Evolutionary conservation across 2,888 invertebrate species (phyloP), one percentile per base, ranked within the genome.

Genomic region (Coelopa pilipes): DNA sequence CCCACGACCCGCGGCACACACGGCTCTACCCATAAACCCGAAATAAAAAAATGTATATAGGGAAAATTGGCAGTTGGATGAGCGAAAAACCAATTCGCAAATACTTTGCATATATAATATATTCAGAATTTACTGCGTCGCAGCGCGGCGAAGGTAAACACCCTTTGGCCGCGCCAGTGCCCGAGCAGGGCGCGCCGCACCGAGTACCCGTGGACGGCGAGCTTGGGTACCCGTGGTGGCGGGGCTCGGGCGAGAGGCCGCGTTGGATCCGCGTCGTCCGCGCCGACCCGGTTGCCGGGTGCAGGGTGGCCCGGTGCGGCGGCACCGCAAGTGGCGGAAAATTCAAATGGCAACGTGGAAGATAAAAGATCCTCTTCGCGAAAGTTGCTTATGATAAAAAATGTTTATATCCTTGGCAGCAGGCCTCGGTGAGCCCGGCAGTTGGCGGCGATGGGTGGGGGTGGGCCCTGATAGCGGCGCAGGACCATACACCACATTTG

Each of bases 21-120:
- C 70, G 57, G 66, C 73, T 45, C 70, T 63, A 73, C 72, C 73
- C 67, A 72, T 74, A 70, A 60, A 73, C 76, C 68, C 57, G 50
- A 34, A 74, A 76, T 66, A 72, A 74, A 76, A 72, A 75, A 74
- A 76, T 75, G 75, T 75, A 72, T 75, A 76, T 75, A 79, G 78
- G 81, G 78, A 82, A 82, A 84, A 84, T 82, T 82, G 81, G 85
- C 82, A 84, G 81, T 81, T 83, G 82, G 82, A 82, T 83, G 84
- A 84, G 84, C 82, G 82, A 84, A 82, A 87, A 87, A 84, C 84
- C 86, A 87, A 87, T 87, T 87, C 87, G 85, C 85, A 86, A 86
- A 86, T 86, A 85, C 85, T 86, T 87, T 86, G 84, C 85, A 85
- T 87, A 83, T 83, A 85, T 83, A 83, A 86, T 85, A 82, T 86